Base-by-base conservation (phyloP, 1,140 invertebrate species). In the Aradophagus sp. region DNA sequence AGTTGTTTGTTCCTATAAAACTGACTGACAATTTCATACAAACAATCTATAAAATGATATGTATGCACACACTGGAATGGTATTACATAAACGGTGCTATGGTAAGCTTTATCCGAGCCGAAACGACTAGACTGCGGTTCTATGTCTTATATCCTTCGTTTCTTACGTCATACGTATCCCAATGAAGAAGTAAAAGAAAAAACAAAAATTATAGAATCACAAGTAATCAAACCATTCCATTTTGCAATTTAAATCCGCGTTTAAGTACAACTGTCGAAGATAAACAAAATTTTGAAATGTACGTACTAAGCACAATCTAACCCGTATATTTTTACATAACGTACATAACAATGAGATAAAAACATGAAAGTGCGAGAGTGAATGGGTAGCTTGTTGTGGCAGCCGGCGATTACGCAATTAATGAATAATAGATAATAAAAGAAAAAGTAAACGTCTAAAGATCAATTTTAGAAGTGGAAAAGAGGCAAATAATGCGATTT, bases 241-340 rank as follows among this genome's bases (percentile, higher is more conserved):
- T 39, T 65, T 62, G 58, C 23, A 55, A 67, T 61, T 67, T 52
- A 27, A 73, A 68, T 73, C 44, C 58, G 53, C 59, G 50, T 72
- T 61, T 61, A 72, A 48, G 42, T 44, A 67, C 44, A 61, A 44
- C 41, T 48, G 17, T 65, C 41, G 31, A 62, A 50, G 52, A 63
- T 65, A 65, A 55, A 65, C 48, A 56, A 31, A 11, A 17, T 67
- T 68, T 73, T 77, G 80, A 81, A 80, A 72, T 77, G 79, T 80
- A 78, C 76, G 78, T 78, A 81, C 77, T 69, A 74, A 80, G 73
- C 79, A 81, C 80, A 78, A 82, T 68, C 73, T 80, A 81, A 83
- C 73, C 79, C 82, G 81, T 84, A 84, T 83, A 83, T 84, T 84
- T 84, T 84, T 83, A 82, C 81, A 83, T 82, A 80, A 80, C 70